These are phyloP conservation scores for Myanophis thanlyinensis DNA, from an alignment of 2,113 vertebrate species.

Conservation along the genomic window DNA sequence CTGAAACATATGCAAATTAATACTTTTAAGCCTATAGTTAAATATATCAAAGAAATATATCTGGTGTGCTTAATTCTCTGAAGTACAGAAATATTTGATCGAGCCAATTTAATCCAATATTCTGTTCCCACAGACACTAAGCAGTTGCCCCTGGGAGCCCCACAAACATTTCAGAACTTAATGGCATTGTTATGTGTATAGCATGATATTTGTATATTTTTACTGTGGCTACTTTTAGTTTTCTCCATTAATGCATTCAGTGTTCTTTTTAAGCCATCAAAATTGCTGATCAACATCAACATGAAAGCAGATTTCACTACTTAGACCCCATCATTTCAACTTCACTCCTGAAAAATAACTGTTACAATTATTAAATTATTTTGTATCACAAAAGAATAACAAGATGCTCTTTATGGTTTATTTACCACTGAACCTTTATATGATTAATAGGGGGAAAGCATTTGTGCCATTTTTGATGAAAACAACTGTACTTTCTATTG, in stretches of 20 bases:
- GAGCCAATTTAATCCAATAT: not conserved
- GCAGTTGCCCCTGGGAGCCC: not conserved
- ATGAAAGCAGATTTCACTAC: not conserved
- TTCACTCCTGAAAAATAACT: too few species aligned
- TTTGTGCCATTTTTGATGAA: not conserved
- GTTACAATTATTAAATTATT: not conserved
- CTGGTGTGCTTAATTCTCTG: not conserved
- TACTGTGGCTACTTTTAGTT: not conserved
- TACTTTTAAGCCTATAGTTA: constrained; percentile 59
- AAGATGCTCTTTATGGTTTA: not conserved
- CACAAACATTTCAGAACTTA: not conserved
- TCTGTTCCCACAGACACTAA: not conserved
- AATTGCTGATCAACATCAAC: not conserved
- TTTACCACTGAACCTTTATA: not conserved
- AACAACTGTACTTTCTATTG: not conserved
- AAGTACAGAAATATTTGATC: not conserved
- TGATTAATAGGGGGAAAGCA: not conserved
- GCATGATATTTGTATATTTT: not conserved
- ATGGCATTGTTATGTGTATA: not conserved
- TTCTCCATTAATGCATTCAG: not conserved
- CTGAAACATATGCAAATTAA: constrained; percentile 58
- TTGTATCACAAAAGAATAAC: not conserved
- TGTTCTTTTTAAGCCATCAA: not conserved
- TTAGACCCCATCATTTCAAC: not conserved
- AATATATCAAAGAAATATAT: constrained; percentile 59